phyloP scores from a whole-genome alignment of 2,113 vertebrate genomes.

The Brachypodius melanocephalos region DNA sequence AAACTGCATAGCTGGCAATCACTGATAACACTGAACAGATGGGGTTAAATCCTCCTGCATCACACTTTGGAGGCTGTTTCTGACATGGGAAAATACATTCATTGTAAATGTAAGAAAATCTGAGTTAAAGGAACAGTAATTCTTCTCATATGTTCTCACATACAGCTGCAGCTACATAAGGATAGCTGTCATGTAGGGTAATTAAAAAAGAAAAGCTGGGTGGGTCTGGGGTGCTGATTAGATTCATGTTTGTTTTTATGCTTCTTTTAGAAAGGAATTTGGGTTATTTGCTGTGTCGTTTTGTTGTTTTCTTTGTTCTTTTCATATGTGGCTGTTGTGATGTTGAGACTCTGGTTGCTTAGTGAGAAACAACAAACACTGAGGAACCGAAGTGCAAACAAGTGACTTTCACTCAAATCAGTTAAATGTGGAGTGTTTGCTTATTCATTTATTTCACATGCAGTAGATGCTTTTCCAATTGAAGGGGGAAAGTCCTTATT shows the following conservation, averaged over 20 bases:
- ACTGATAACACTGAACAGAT: slow-evolving; percentile 3
- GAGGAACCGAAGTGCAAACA: neutral
- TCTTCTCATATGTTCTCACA: neutral
- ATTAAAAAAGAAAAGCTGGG: too few relatives aligned
- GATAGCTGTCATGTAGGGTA: neutral
- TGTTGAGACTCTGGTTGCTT: slow-evolving; percentile 6
- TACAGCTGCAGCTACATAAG: neutral
- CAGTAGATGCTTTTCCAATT: neutral
- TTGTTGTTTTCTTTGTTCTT: neutral
- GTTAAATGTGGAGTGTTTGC: neutral
- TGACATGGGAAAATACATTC: neutral
- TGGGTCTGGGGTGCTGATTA: neutral
- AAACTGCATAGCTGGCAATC: neutral
- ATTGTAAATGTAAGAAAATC: neutral
- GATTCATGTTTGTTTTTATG: neutral
- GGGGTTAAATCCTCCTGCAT: slow-evolving; percentile 1
- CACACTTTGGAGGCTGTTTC: neutral
- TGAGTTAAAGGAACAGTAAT: slow-evolving; percentile 2
- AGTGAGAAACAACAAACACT: slow-evolving; percentile 27
- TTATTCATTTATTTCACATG: neutral
- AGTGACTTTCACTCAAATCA: neutral
- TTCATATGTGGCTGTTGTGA: neutral
- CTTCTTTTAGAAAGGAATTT: slow-evolving; percentile 4
- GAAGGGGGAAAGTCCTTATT: neutral
- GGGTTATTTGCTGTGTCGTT: neutral